A percentile compares a stretch with the other conserved stretches of the same genome.
Conservation (phyloP, 53 echinoderm and acorn worm genomes). For the Henricia sp. region DNA sequence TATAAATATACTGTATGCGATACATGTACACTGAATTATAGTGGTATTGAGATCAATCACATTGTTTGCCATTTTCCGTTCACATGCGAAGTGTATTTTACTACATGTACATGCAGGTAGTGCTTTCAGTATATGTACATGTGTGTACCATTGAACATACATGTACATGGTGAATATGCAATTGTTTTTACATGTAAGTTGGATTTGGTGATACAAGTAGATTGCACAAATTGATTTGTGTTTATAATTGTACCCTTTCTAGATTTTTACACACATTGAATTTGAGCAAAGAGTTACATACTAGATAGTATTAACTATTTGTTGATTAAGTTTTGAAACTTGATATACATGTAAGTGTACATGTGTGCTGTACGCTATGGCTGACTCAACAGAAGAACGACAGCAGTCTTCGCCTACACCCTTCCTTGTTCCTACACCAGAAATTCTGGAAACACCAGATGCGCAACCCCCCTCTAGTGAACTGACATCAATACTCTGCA, state of each 20-base stretch:
- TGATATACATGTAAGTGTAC: too few relatives aligned
- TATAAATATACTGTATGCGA: too few relatives aligned
- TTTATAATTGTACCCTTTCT: not conserved
- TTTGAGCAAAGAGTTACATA: not conserved
- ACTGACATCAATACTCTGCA: not conserved
- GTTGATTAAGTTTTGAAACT: constrained; percentile 4
- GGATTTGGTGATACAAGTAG: not conserved
- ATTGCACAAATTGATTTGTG: not conserved
- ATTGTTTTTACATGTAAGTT: too few relatives aligned
- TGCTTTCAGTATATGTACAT: not conserved
- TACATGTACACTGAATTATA: too few relatives aligned
- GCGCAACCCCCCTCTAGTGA: not conserved
- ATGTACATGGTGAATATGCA: too few relatives aligned
- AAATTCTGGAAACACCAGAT: not conserved
- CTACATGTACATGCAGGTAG: too few relatives aligned
- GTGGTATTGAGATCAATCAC: too few relatives aligned
- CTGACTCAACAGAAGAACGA: not conserved
- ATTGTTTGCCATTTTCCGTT: too few relatives aligned
- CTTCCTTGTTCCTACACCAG: not conserved
- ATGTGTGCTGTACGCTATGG: not conserved
- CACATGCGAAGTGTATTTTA: too few relatives aligned
- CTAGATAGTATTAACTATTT: too few relatives aligned
- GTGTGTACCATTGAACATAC: not conserved
- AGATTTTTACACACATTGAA: not conserved
- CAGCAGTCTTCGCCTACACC: not conserved